Conservation (phyloP, 2,797 vertebrate species). For the Melanotaenia boesemani region DNA sequence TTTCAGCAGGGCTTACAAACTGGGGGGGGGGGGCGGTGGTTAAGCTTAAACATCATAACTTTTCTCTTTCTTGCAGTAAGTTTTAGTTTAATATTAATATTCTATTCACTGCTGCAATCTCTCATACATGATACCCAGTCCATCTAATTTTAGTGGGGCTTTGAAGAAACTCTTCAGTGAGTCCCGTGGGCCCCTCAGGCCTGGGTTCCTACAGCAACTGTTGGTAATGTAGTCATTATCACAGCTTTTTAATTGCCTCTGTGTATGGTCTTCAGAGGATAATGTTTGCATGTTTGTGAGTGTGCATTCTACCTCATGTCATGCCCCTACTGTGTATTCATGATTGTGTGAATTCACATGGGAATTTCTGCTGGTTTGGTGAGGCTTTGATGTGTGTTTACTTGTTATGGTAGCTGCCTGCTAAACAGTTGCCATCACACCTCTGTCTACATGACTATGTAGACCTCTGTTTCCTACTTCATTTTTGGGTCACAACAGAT, state of each 20-base stretch:
- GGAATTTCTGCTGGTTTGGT: slow-evolving; percentile 13
- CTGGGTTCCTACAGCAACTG: slow-evolving; percentile 38
- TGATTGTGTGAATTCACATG: slow-evolving; percentile 16
- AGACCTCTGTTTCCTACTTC: not conserved
- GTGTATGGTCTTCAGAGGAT: slow-evolving; percentile 44
- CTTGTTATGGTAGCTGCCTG: not conserved
- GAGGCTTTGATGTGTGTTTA: not conserved
- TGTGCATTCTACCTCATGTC: slow-evolving; percentile 12
- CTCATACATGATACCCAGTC: slow-evolving; percentile 22
- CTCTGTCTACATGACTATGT: slow-evolving; percentile 1
- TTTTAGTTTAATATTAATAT: slow-evolving; percentile 10
- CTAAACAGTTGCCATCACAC: slow-evolving; percentile 13
- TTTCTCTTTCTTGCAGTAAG: not conserved
- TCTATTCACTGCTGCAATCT: slow-evolving; percentile 14
- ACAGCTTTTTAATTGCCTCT: slow-evolving; percentile 51
- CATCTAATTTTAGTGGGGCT: slow-evolving; percentile 42
- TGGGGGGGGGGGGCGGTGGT: not conserved
- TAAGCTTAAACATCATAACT: not conserved
- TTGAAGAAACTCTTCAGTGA: slow-evolving; percentile 49
- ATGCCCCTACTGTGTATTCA: slow-evolving; percentile 10
- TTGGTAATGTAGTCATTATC: slow-evolving; percentile 63
- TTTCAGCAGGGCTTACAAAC: not conserved
- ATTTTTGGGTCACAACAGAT: not conserved
- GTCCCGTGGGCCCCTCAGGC: slow-evolving; percentile 28
- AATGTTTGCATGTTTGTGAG: slow-evolving; percentile 19